Percentiles rank a stretch among this genome's conserved stretches.
Conservation (phyloP, 2,113 vertebrate genomes). For the Python bivittatus region DNA sequence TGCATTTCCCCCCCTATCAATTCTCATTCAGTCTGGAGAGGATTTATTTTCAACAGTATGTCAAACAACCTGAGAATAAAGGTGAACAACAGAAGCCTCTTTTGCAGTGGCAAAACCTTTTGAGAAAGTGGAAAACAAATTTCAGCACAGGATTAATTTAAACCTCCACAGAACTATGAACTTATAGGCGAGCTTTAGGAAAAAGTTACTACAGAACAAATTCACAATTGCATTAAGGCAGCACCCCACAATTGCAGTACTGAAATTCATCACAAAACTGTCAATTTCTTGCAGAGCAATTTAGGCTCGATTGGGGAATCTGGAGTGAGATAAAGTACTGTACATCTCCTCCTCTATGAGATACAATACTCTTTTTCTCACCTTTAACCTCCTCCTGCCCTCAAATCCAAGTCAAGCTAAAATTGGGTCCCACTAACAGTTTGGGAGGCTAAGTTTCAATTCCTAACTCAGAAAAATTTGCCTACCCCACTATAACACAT, state of each 20-base stretch:
- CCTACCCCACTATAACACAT: background rate
- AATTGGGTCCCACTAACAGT: background rate
- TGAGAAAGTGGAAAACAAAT: background rate
- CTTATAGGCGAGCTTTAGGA: background rate
- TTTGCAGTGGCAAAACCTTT: background rate
- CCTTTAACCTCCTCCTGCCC: background rate
- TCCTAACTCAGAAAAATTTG: background rate
- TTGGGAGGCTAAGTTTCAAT: background rate
- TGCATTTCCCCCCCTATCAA: background rate
- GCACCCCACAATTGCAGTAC: background rate
- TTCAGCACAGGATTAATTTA: background rate
- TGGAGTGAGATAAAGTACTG: background rate
- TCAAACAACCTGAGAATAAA: background rate
- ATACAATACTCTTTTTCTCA: background rate
- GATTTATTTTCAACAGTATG: background rate
- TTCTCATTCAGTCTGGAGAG: background rate
- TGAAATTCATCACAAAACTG: background rate
- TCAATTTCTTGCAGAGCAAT: background rate
- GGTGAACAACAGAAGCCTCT: background rate
- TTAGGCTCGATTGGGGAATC: background rate
- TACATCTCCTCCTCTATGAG: background rate
- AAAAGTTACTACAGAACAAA: background rate
- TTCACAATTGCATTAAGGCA: background rate
- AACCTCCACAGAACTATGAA: background rate
- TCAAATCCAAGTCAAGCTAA: background rate